Base-by-base conservation (phyloP, 2,113 vertebrate genomes). In the Phainopepla nitens region DNA sequence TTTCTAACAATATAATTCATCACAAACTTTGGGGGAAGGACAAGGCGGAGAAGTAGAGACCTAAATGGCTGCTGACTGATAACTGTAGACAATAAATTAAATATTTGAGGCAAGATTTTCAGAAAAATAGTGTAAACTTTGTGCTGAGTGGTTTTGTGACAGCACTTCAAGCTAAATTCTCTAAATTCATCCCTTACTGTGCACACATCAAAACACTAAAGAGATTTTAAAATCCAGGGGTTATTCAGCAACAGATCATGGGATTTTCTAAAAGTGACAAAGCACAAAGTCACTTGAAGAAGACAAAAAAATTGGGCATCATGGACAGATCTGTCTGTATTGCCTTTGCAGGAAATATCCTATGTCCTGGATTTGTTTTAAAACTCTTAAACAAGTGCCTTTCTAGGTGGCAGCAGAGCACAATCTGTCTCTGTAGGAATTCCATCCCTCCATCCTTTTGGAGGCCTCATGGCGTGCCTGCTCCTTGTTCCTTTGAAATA, bases 391-490 rank as follows among this genome's bases (percentile, higher is more conserved):
- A 45, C 9, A 23, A 19, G 29, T 17, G 13, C 79, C 15, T 53
- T 66, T 66, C 56, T 57, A 61, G 47, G 31, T 15, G 49, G 60
- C 24, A 82, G 65, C 41, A 70, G 31, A 82, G 22, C 9, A 60
- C 17, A 77, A 10, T 24, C 42, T 44, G 12, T 36, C 39, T 7
- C 29, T 60, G 33, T 15, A 65, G 49, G 35, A 85, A 54, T 90
- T 82, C 33, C 6, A 1, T 64, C 41, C 11, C 60, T 70, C 33
- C 9, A 47, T 1, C 7, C 13, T 13, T 75, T 33, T 29, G 41
- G 51, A 85, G 4, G 16, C 44, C 42, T 79, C 35, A 7, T 4
- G 8, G 28, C 0, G 0, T 27, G 23, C 16, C 39, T 78, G 8
- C 27, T 82, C 10, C 28, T 53, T 57, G 17, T 2, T 53, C 23